Evolutionary conservation across 2,888 invertebrate species (phyloP).

Genomic region (Gandaritis pyraliata): DNA sequence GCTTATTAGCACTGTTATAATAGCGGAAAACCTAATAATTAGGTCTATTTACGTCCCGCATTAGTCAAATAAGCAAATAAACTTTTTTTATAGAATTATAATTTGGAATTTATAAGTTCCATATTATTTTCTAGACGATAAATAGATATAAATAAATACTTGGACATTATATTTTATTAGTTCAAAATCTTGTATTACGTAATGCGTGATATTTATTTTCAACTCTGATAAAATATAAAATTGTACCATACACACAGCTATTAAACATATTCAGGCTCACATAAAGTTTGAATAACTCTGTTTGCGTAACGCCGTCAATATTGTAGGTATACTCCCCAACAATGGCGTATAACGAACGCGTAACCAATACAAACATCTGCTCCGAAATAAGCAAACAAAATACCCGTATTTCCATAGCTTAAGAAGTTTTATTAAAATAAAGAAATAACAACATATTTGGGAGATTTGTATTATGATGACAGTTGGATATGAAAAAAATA

Average conservation of each 20-base stretch:
- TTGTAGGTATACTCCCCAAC: slow-evolving; percentile 29
- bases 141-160: no score
- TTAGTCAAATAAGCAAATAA: no score
- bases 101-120: no score
- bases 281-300: slow-evolving; percentile 37
- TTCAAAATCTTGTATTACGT: no score
- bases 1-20: not conserved
- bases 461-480: slow-evolving; percentile 33
- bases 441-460: slow-evolving; percentile 42
- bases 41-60: no score
- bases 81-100: no score
- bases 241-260: slow-evolving; percentile 5
- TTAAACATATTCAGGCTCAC: slow-evolving; percentile 22
- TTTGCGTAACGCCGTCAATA: slow-evolving; percentile 34
- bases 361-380: slow-evolving; percentile 38
- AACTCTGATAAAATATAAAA: slow-evolving; percentile 5
- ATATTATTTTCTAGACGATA: no score
- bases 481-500: slow-evolving; percentile 25
- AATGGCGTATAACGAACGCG: slow-evolving; percentile 36
- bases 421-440: slow-evolving; percentile 56
- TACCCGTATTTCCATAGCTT: slow-evolving; percentile 48
- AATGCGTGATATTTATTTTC: no score
- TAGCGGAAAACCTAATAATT: not conserved
- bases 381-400: slow-evolving; percentile 33
- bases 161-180: no score